These are phyloP conservation scores for Oceanodroma tethys DNA, from an alignment of 2,113 vertebrate genomes.

Conservation along the genomic window DNA sequence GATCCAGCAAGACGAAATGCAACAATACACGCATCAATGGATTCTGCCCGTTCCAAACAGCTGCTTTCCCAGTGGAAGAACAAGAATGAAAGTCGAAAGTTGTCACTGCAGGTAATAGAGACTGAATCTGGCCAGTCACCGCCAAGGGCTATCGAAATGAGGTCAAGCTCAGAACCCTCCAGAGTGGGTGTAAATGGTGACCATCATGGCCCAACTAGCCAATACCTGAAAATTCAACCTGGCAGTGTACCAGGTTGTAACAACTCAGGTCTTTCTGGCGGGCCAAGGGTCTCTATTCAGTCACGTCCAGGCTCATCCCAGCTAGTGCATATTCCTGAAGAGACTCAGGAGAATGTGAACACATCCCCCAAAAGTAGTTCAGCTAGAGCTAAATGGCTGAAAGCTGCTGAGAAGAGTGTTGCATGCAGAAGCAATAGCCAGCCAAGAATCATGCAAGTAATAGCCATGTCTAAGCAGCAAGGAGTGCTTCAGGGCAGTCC, in stretches of 20 bases:
- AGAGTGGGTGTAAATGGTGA: conserved; percentile 86
- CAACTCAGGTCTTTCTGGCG: conserved; percentile 86
- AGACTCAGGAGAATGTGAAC: conserved; percentile 86
- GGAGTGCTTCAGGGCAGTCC: conserved; percentile 91
- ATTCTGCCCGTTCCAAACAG: conserved; percentile 92
- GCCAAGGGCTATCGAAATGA: conserved; percentile 87
- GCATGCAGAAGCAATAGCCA: conserved; percentile 85
- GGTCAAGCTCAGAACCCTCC: conserved; percentile 85
- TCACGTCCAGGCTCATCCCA: conserved; percentile 94
- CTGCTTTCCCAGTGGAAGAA: conserved; percentile 97
- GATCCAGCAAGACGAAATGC: conserved; percentile 86
- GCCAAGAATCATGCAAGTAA: conserved; percentile 94
- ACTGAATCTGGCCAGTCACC: conserved; percentile 82
- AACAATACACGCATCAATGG: conserved; percentile 91
- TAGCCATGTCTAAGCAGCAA: conserved; percentile 97
- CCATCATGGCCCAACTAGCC: conserved; percentile 76
- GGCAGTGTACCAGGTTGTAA: conserved; percentile 84
- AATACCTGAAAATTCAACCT: conserved; percentile 89
- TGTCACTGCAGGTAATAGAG: conserved; percentile 90
- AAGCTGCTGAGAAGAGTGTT: conserved; percentile 88
- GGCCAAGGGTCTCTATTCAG: conserved; percentile 88
- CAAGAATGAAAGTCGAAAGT: conserved; percentile 88
- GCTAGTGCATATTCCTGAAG: conserved; percentile 95
- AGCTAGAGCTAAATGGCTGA: conserved; percentile 89
- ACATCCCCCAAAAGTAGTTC: conserved; percentile 82